Conservation (phyloP, 2,888 invertebrate genomes). For the Lithophane semibrunnea region DNA sequence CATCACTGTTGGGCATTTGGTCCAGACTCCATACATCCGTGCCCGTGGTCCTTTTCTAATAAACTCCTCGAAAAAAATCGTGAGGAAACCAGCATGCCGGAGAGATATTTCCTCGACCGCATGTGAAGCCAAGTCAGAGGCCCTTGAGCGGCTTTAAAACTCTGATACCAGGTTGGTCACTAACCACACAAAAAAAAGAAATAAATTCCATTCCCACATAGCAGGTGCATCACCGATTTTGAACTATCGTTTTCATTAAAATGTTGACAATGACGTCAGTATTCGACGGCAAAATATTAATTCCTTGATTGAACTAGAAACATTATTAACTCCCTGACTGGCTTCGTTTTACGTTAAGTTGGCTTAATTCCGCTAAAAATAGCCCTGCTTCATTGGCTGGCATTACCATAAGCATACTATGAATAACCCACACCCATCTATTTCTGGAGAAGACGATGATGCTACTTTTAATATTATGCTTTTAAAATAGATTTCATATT, state of each 20-base stretch:
- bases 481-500: neutral
- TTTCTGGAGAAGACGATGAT: slow-evolving; percentile 5
- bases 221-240: neutral
- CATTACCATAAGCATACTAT: slow-evolving; percentile 16
- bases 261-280: neutral
- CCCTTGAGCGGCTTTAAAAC: too few relatives aligned
- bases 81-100: too few relatives aligned
- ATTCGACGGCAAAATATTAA: neutral
- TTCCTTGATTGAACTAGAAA: neutral
- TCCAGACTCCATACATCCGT: too few relatives aligned
- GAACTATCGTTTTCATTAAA: neutral
- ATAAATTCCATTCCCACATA: neutral
- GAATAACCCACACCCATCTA: slow-evolving; percentile 12
- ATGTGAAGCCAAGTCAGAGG: too few relatives aligned
- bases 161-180: too few relatives aligned
- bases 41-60: neutral
- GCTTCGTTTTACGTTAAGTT: neutral
- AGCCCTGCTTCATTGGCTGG: neutral
- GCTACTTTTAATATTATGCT: neutral
- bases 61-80: neutral
- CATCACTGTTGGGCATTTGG: too few relatives aligned
- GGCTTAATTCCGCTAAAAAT: slow-evolving; percentile 26
- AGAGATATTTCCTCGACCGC: too few relatives aligned
- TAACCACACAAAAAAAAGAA: neutral
- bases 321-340: neutral